Conservation (phyloP, 1,140 invertebrate species). For the Goniozus legneri region DNA sequence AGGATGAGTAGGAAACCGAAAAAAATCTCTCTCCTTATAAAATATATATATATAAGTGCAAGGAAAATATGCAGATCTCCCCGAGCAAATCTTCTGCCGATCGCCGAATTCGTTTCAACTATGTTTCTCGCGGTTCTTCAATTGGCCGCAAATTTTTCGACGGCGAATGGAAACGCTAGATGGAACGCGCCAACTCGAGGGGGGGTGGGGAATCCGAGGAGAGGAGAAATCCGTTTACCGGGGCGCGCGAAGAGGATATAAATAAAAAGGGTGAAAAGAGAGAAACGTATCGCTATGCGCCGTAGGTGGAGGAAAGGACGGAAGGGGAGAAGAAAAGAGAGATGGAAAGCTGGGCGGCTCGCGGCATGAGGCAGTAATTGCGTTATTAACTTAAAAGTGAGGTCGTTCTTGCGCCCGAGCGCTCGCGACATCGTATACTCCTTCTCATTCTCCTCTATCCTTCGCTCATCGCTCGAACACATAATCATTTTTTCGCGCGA, state of each 20-base stretch:
- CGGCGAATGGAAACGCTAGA: neutral
- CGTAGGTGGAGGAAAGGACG: slow-evolving; percentile 1
- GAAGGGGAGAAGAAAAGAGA: slow-evolving; percentile 7
- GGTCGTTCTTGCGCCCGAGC: slow-evolving; percentile 25
- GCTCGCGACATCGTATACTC: slow-evolving; percentile 27
- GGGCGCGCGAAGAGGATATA: neutral
- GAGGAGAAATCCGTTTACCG: neutral
- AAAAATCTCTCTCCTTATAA: too few relatives aligned
- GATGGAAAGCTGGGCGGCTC: slow-evolving; percentile 21
- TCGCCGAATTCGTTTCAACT: too few relatives aligned
- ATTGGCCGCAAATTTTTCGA: too few relatives aligned
- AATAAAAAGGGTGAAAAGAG: neutral
- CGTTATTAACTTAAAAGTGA: slow-evolving; percentile 50
- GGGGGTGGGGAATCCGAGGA: neutral
- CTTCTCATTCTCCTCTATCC: neutral
- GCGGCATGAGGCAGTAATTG: slow-evolving; percentile 39
- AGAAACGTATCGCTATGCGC: neutral
- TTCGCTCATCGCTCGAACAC: too few relatives aligned
- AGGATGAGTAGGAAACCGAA: too few relatives aligned
- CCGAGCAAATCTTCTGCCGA: too few relatives aligned
- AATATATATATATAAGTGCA: too few relatives aligned
- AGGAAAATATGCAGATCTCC: too few relatives aligned
- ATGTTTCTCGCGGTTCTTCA: too few relatives aligned
- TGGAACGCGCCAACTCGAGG: neutral
- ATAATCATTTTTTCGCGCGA: too few relatives aligned